These are phyloP conservation scores for Parnassius smintheus DNA, from an alignment of 2,888 invertebrate genomes.

Conservation along the genomic window DNA sequence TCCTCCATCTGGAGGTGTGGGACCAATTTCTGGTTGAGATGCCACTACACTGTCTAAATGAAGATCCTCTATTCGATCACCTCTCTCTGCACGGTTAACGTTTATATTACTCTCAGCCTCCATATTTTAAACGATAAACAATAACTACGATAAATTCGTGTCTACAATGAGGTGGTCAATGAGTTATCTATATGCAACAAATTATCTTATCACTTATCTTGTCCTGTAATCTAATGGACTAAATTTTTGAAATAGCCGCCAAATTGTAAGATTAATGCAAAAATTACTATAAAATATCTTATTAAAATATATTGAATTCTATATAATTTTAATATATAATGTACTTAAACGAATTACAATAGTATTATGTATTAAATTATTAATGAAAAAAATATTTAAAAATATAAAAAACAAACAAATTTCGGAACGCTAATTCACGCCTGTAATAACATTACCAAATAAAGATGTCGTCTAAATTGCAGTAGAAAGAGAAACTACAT, in stretches of 20 bases:
- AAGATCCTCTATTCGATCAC: constrained; percentile 57
- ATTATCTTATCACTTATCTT: constrained; percentile 76
- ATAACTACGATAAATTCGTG: constrained; percentile 66
- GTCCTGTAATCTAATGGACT: constrained; percentile 66
- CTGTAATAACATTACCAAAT: constrained; percentile 2
- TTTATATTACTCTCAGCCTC: constrained; percentile 48
- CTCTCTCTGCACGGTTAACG: constrained; percentile 39
- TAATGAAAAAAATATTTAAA: too few relatives aligned
- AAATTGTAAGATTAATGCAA: constrained; percentile 4
- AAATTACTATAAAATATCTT: too few relatives aligned
- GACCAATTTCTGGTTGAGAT: constrained; percentile 84
- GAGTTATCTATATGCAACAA: constrained; percentile 61
- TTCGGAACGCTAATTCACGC: constrained; percentile 19
- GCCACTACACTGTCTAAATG: constrained; percentile 82
- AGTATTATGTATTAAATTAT: too few relatives aligned
- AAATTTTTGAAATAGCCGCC: constrained; percentile 46
- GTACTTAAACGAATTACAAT: too few relatives aligned
- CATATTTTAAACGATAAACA: constrained; percentile 62
- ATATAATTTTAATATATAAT: too few relatives aligned
- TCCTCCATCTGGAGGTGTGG: constrained; percentile 84
- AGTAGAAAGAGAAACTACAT: constrained; percentile 31
- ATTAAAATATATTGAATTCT: too few relatives aligned
- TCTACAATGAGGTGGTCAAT: constrained; percentile 52
- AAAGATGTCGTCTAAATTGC: not conserved
- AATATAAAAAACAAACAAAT: not conserved